phyloP scores from a whole-genome alignment of 1,140 invertebrate genomes.

The Formica exsecta region DNA sequence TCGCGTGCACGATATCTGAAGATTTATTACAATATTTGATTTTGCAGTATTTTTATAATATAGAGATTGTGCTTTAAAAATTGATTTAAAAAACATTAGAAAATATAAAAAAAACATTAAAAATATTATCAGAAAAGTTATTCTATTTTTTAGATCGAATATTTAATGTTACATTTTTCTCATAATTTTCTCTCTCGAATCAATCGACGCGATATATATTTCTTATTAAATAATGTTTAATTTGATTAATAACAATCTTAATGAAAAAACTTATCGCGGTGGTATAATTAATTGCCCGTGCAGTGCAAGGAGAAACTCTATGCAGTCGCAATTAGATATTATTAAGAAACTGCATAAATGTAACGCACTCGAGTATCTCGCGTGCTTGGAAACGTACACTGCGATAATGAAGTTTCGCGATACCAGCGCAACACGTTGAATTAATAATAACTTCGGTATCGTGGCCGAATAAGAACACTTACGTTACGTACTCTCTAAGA shows the following conservation, averaged over 20 bases:
- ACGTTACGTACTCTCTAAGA: slow-evolving; percentile 26
- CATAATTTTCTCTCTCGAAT: background rate
- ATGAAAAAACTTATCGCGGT: background rate
- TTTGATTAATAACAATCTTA: background rate
- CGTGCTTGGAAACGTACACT: background rate
- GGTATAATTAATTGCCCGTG: background rate
- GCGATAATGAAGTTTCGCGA: slow-evolving; percentile 44
- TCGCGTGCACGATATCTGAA: background rate
- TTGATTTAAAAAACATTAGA: background rate
- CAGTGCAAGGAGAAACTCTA: background rate
- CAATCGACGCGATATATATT: background rate
- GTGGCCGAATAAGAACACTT: slow-evolving; percentile 37
- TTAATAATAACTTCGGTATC: slow-evolving; percentile 54
- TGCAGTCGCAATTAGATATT: background rate
- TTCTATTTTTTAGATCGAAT: background rate
- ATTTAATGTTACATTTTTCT: background rate
- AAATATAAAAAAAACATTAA: background rate
- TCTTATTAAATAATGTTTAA: background rate
- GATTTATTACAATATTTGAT: background rate
- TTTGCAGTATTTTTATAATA: background rate
- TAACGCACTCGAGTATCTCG: slow-evolving; percentile 38
- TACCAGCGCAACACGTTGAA: slow-evolving; percentile 35
- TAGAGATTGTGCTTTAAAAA: too few relatives aligned
- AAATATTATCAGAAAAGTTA: background rate
- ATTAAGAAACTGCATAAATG: slow-evolving; percentile 40